A percentile compares a stretch with the other conserved stretches of the same genome.
Evolutionary conservation across 2,888 invertebrate species (phyloP).

Genomic region (Dromius quadrimaculatus): DNA sequence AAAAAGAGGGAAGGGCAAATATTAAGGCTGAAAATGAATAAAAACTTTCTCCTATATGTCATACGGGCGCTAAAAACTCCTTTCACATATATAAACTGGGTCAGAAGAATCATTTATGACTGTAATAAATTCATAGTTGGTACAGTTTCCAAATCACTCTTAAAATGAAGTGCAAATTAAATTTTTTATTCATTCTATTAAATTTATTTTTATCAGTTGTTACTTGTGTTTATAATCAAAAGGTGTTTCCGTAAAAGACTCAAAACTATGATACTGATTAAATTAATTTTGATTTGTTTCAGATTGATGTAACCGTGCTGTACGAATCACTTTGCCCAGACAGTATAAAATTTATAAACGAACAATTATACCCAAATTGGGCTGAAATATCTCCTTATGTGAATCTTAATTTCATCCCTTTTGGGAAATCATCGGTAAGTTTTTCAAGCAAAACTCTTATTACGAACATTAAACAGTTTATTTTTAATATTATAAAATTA

Average conservation of each 20-base stretch:
- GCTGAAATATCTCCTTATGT: slow-evolving; percentile 68
- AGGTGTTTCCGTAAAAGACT: too few species aligned
- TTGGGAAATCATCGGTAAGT: slow-evolving; percentile 74
- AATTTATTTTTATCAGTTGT: background rate
- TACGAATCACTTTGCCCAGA: slow-evolving; percentile 76
- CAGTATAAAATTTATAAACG: slow-evolving; percentile 70
- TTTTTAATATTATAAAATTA: background rate
- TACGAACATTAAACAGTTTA: background rate
- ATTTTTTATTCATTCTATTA: slow-evolving; percentile 8
- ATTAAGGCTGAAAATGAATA: background rate
- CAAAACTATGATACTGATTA: too few species aligned
- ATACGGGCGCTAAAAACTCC: slow-evolving; percentile 1
- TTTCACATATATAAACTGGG: slow-evolving; percentile 25
- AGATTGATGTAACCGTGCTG: slow-evolving; percentile 70
- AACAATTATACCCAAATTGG: slow-evolving; percentile 70
- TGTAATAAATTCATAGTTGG: slow-evolving; percentile 17
- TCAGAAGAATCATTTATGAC: slow-evolving; percentile 14
- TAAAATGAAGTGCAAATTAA: background rate
- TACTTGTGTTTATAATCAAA: slow-evolving; percentile 9
- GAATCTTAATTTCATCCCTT: slow-evolving; percentile 71
- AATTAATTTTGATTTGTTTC: slow-evolving; percentile 54
- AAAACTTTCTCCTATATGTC: slow-evolving; percentile 36
- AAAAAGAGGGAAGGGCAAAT: too few species aligned
- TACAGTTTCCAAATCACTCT: background rate
- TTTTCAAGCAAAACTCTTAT: background rate